Conservation (phyloP, 2,797 vertebrate species). For the Halcyon smyrnensis region DNA sequence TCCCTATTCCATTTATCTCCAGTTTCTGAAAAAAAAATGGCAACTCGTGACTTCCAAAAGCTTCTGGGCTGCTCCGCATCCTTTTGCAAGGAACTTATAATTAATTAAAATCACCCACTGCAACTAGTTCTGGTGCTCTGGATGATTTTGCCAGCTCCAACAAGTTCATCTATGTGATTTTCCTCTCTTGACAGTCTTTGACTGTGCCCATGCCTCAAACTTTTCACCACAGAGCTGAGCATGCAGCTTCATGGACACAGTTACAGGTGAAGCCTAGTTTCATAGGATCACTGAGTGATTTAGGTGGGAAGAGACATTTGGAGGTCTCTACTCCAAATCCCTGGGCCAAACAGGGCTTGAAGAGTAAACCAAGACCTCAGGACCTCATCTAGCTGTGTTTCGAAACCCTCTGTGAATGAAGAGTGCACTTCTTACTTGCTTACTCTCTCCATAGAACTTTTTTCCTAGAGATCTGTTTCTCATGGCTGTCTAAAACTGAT, state of each 20-base stretch:
- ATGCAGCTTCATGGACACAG: neutral
- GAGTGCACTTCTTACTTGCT: neutral
- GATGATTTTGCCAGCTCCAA: neutral
- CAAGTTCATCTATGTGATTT: neutral
- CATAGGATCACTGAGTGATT: neutral
- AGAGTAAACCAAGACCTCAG: neutral
- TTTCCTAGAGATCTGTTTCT: neutral
- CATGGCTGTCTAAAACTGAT: neutral
- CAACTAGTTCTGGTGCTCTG: neutral
- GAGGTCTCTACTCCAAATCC: neutral
- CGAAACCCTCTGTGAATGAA: neutral
- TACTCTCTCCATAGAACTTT: fast-evolving
- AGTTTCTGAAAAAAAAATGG: neutral
- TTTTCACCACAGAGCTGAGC: neutral
- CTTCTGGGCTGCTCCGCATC: neutral
- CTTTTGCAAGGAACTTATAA: neutral
- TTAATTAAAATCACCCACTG: neutral
- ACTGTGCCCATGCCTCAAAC: neutral
- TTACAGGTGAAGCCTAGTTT: fast-evolving
- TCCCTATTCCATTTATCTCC: neutral
- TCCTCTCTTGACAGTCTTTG: neutral
- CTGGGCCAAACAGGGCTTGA: neutral
- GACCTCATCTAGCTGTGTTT: neutral
- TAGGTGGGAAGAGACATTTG: too few relatives aligned
- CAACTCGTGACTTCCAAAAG: neutral